Evolutionary conservation across 2,888 invertebrate genomes (phyloP).

Genomic region (Sturmia bella): DNA sequence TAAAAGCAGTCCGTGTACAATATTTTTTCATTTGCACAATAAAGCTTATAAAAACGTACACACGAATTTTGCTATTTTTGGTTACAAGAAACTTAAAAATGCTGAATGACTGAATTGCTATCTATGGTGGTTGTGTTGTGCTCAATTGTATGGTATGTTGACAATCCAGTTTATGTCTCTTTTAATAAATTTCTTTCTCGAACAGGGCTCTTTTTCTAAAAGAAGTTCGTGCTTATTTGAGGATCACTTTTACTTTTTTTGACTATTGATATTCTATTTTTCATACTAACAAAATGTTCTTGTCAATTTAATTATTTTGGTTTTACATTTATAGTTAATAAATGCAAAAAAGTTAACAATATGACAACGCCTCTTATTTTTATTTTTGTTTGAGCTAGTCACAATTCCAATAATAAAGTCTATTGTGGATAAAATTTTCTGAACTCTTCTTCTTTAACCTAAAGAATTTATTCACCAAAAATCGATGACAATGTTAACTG

Average conservation of each 20-base stretch:
- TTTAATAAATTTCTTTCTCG: constrained; percentile 17
- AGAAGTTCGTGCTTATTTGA: constrained; percentile 12
- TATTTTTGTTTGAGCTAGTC: constrained; percentile 62
- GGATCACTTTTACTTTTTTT: constrained; percentile 60
- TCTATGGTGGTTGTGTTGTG: constrained; percentile 29
- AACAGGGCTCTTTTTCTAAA: constrained; percentile 27
- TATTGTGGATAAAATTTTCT: constrained; percentile 45
- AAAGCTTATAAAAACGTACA: constrained; percentile 3
- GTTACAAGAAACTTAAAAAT: constrained; percentile 53
- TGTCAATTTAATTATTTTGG: not conserved
- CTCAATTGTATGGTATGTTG: constrained; percentile 64
- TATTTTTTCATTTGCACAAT: constrained; percentile 49
- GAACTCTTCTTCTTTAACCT: constrained; percentile 42
- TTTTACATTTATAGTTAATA: constrained; percentile 1
- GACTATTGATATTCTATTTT: constrained; percentile 1
- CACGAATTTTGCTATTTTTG: constrained; percentile 10
- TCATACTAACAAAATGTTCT: not conserved
- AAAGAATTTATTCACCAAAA: constrained; percentile 44
- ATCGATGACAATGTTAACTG: not conserved
- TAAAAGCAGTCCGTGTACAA: constrained; percentile 24
- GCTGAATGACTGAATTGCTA: constrained; percentile 20
- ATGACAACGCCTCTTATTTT: constrained; percentile 68
- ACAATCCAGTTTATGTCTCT: constrained; percentile 64
- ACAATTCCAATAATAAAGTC: constrained; percentile 63
- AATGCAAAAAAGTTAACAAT: constrained; percentile 21